Conservation (phyloP, 2,888 invertebrate species). For the Xylocampa areola region DNA sequence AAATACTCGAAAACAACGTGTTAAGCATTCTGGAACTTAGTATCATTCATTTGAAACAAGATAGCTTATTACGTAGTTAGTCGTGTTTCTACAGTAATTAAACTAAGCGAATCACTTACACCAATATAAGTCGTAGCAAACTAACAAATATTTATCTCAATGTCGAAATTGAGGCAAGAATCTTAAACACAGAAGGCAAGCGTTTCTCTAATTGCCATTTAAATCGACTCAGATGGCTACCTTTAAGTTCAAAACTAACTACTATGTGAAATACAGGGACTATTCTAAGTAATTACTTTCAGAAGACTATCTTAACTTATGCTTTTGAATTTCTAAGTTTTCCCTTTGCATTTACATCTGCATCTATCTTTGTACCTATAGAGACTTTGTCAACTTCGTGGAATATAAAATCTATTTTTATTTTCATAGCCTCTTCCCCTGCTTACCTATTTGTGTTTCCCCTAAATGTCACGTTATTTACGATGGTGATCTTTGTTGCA, state of each 20-base stretch:
- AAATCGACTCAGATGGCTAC: constrained; percentile 24
- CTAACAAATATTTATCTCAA: constrained; percentile 24
- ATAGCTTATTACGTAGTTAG: no score
- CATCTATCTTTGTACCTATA: background rate
- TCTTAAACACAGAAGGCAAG: constrained; percentile 14
- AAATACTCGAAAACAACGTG: no score
- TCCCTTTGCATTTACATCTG: background rate
- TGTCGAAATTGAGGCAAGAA: constrained; percentile 14
- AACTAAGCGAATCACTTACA: constrained; percentile 11
- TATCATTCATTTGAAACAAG: no score
- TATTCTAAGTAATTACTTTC: constrained; percentile 27
- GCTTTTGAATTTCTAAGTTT: background rate
- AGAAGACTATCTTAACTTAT: constrained; percentile 6
- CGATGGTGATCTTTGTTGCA: constrained; percentile 61
- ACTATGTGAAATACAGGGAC: constrained; percentile 16
- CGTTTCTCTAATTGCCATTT: constrained; percentile 30
- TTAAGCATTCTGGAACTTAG: no score
- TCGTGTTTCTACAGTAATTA: no score
- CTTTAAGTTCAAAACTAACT: constrained; percentile 21
- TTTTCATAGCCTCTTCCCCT: constrained; percentile 5
- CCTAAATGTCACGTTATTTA: constrained; percentile 58
- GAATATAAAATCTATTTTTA: constrained; percentile 6
- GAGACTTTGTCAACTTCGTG: background rate
- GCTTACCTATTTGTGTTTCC: constrained; percentile 29
- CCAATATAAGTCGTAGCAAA: background rate